Evolutionary conservation across 2,113 vertebrate genomes (phyloP).

Genomic region (Cinclus mexicanus): DNA sequence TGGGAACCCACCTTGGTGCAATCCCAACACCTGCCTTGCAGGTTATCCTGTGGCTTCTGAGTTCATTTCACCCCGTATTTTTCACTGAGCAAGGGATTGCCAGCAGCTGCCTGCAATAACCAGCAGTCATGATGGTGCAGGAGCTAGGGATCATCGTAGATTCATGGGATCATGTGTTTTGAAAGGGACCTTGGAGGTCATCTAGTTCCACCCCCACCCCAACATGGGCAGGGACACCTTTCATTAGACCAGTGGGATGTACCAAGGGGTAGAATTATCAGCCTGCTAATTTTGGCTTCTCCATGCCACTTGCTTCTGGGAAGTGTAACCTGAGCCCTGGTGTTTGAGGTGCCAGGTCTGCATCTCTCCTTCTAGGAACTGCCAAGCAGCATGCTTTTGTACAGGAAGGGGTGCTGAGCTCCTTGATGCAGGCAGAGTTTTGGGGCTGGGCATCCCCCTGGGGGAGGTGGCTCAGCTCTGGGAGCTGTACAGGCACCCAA

Average conservation of each 20-base stretch:
- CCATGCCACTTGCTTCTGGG: background rate
- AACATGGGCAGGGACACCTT: background rate
- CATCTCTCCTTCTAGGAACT: constrained; percentile 37
- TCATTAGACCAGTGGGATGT: background rate
- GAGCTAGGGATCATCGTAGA: background rate
- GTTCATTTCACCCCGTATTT: background rate
- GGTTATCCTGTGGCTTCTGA: background rate
- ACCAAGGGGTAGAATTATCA: background rate
- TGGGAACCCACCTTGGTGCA: background rate
- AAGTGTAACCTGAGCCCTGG: constrained; percentile 26
- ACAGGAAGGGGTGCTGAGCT: background rate
- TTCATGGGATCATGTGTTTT: background rate
- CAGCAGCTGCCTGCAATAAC: background rate
- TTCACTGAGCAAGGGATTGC: background rate
- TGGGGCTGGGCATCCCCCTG: background rate
- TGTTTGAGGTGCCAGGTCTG: background rate
- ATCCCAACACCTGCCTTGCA: background rate
- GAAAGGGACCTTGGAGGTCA: background rate
- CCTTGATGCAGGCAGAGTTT: background rate
- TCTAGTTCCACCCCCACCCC: background rate
- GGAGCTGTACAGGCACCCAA: background rate
- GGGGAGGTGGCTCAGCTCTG: background rate
- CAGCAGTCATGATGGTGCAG: background rate
- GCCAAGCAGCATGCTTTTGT: background rate
- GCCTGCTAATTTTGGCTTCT: constrained; percentile 65